Evolutionary conservation across 2,113 vertebrate genomes (phyloP).

Genomic region (Corythornis madagascariensis): DNA sequence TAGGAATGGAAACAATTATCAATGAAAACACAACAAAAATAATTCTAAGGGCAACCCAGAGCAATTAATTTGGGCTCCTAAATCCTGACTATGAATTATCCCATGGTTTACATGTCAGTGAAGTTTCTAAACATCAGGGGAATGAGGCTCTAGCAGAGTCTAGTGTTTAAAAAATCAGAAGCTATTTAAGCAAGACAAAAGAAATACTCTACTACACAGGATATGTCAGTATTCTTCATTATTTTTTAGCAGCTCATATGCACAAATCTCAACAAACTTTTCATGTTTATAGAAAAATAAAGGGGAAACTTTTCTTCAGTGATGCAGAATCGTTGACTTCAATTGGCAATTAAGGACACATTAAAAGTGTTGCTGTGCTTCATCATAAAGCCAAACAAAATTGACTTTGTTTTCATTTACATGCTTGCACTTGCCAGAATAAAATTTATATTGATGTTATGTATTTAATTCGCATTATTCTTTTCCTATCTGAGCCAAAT

Average conservation of each 20-base stretch:
- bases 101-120: neutral
- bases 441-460: neutral
- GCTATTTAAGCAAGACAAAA: neutral
- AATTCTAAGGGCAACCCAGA: neutral
- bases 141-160: neutral
- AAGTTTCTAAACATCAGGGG: neutral
- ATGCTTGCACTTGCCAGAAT: neutral
- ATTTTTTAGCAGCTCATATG: neutral
- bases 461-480: constrained; percentile 1
- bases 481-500: neutral
- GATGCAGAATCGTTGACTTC: neutral
- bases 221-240: neutral
- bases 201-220: neutral
- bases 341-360: neutral
- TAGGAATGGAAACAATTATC: neutral
- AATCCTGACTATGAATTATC: neutral
- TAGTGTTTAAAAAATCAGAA: neutral
- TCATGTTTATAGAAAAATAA: neutral
- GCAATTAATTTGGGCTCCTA: neutral
- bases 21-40: neutral
- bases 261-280: neutral
- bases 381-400: neutral
- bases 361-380: neutral
- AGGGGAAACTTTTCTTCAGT: neutral
- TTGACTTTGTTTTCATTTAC: constrained; percentile 3